Evolutionary conservation across 2,113 vertebrate genomes (phyloP), one percentile per base, ranked within the genome.

Genomic region (Hucho hucho): DNA sequence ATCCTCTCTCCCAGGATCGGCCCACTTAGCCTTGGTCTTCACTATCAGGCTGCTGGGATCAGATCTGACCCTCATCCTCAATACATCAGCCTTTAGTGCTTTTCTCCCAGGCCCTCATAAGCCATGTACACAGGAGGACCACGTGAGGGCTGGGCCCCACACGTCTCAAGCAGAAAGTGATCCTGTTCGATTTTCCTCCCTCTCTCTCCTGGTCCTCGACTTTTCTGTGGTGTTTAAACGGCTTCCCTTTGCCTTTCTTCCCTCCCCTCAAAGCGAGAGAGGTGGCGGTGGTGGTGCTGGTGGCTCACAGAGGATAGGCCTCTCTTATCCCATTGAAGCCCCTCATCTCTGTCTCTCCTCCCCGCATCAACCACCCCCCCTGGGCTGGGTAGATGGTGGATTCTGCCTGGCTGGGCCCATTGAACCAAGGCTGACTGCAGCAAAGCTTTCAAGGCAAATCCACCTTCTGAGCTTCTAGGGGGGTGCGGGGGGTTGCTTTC

Each of bases 141-240:
- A 43, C 2, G 37, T 43, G 37, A 11, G 37, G 9, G 37, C 37
- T 43, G 37, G 49, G 49, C 49, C 49, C 49, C 79, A 85, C 83
- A 75, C 79, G 87, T 86, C 79, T 86, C 79, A 90, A 90, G 89
- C 85, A 90, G 84, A 89, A 88, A 87, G 86, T 84, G 87, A 92
- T 89, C 91, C 90, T 88, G 90, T 93, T 93, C 90, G 89, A 93
- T 94, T 93, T 92, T 83, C 43, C 77, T 80, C 75, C 86, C 79
- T 76, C 78, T 82, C 75, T 79, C 77, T 84, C 63, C 53, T 24
- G 4, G 14, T 18, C 49, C 14, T 53, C 3, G 49, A 18, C 49
- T 53, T 53, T 5, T 53, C 49, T 53, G 14, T 53, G 3, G 3
- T 18, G 49, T 53, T 53, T 53, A 18, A 53, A 53, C 14, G 49